Evolutionary conservation across 2,113 vertebrate species (phyloP).

Genomic region (Microtus richardsoni): DNA sequence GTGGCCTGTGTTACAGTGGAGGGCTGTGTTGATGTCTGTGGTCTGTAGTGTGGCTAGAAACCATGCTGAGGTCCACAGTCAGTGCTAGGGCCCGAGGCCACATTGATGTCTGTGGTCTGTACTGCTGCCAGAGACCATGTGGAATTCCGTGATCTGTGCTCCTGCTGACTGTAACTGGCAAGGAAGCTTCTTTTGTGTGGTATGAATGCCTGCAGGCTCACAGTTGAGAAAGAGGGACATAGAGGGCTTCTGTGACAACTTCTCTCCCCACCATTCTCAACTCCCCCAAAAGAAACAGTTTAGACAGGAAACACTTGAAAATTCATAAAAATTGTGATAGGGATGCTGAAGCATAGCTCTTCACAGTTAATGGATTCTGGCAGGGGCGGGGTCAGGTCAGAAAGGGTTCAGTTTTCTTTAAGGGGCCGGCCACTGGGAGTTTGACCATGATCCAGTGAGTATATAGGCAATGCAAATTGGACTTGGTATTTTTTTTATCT

Average conservation of each 20-base stretch:
- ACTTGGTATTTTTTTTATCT: background rate
- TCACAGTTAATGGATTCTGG: background rate
- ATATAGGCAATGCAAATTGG: background rate
- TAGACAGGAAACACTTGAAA: background rate
- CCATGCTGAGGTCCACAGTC: too few relatives aligned
- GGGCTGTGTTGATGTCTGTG: background rate
- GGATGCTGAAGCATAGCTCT: background rate
- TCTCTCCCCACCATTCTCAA: background rate
- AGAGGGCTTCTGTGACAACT: background rate
- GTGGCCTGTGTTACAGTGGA: background rate
- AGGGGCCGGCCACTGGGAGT: background rate
- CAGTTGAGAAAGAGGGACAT: background rate
- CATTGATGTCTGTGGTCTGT: background rate
- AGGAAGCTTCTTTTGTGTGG: background rate
- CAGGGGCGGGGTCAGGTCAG: background rate
- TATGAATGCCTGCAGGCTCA: background rate
- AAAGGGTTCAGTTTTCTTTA: background rate
- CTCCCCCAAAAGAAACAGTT: background rate
- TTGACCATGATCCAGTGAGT: background rate
- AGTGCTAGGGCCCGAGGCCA: too few relatives aligned
- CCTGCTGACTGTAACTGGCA: background rate
- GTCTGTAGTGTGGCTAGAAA: background rate
- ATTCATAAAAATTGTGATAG: too few relatives aligned
- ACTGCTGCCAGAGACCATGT: background rate
- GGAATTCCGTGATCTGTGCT: background rate